phyloP scores from a whole-genome alignment of 1,140 invertebrate species.

The Aporrectodea caliginosa region DNA sequence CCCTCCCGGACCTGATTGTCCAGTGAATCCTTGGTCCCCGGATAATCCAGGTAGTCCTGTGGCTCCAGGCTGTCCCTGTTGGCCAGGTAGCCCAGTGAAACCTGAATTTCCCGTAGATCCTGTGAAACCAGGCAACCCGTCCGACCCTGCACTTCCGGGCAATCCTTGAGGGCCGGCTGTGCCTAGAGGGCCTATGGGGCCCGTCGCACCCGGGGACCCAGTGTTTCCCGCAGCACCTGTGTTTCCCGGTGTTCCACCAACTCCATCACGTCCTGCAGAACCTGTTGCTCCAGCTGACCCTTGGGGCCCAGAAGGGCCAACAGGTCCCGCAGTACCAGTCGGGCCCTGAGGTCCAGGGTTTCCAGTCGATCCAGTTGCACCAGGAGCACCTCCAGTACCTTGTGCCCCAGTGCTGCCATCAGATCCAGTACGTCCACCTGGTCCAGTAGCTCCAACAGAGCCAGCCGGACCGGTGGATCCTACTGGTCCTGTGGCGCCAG shows the following conservation, averaged over 20 bases:
- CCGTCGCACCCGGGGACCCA: not conserved
- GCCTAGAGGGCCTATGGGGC: not conserved
- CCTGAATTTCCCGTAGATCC: not conserved
- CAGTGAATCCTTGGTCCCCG: not conserved
- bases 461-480: conserved; percentile 13
- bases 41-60: not conserved
- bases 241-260: not conserved
- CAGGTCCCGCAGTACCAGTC: not conserved
- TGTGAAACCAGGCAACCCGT: not conserved
- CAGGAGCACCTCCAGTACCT: not conserved
- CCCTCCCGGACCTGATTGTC: not conserved
- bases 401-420: conserved; percentile 5
- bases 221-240: not conserved
- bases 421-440: not conserved
- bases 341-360: not conserved
- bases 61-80: not conserved
- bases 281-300: too few relatives aligned
- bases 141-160: not conserved
- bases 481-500: not conserved
- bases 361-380: not conserved
- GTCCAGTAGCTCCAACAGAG: not conserved
- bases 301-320: not conserved
- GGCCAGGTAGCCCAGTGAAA: not conserved
- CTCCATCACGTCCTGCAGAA: not conserved
- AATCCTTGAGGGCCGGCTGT: not conserved